Evolutionary conservation across 1,140 invertebrate genomes (phyloP).

Genomic region (Epicauta chinensis): DNA sequence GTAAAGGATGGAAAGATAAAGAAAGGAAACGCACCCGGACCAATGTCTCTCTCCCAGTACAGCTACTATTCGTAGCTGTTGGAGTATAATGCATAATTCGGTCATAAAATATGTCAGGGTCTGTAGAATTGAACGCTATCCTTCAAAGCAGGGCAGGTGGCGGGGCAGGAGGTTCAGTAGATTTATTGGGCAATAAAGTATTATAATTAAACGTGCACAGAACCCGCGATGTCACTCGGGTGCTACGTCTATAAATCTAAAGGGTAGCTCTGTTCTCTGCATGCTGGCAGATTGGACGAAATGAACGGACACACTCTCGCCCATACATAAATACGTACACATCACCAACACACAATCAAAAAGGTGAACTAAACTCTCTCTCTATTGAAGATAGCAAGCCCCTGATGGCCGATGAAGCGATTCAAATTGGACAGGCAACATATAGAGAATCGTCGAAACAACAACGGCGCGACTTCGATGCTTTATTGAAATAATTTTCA

Average conservation of each 20-base stretch:
- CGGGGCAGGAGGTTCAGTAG: slow-evolving; percentile 32
- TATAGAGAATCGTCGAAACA: slow-evolving; percentile 2
- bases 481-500: slow-evolving; percentile 29
- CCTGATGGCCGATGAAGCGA: slow-evolving; percentile 1
- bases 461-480: slow-evolving; percentile 12
- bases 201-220: slow-evolving; percentile 45
- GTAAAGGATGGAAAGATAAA: too few relatives aligned
- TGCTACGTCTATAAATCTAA: slow-evolving; percentile 42
- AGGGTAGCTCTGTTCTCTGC: slow-evolving; percentile 17
- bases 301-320: slow-evolving; percentile 18
- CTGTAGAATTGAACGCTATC: slow-evolving; percentile 44
- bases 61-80: too few relatives aligned
- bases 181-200: slow-evolving; percentile 47
- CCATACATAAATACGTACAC: slow-evolving; percentile 2
- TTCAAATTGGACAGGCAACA: slow-evolving; percentile 1
- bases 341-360: not conserved
- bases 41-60: too few relatives aligned
- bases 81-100: slow-evolving; percentile 45
- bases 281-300: slow-evolving; percentile 16
- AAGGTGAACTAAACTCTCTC: not conserved
- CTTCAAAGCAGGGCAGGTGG: slow-evolving; percentile 40
- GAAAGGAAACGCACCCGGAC: too few relatives aligned
- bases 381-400: slow-evolving; percentile 24
- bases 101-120: slow-evolving; percentile 46
- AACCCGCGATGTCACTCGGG: slow-evolving; percentile 42